Percentiles rank a stretch among this genome's conserved stretches.
Conservation (phyloP, 2,113 vertebrate species). For the Pan paniscus region DNA sequence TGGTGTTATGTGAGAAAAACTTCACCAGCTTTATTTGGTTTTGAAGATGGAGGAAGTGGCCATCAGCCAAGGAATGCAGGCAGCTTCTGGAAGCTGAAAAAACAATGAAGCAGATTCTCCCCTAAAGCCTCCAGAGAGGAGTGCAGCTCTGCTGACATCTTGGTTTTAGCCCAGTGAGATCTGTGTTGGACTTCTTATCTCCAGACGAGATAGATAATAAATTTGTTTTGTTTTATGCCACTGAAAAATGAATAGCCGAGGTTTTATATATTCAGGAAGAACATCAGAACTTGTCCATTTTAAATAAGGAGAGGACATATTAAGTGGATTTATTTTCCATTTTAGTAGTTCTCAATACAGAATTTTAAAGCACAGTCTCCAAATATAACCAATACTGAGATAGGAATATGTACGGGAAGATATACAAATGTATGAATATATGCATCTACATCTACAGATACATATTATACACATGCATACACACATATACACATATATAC, state of each 20-base stretch:
- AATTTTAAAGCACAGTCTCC: background rate
- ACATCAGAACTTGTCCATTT: background rate
- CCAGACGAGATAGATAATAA: background rate
- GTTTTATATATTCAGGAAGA: background rate
- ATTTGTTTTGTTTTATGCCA: background rate
- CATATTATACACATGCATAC: background rate
- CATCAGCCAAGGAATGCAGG: background rate
- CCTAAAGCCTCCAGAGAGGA: background rate
- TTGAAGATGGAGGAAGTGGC: too few species aligned
- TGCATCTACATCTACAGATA: too few species aligned
- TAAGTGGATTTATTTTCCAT: background rate
- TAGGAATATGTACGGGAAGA: background rate
- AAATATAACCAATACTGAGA: background rate
- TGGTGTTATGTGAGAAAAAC: background rate
- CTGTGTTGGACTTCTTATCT: background rate
- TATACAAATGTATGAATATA: background rate
- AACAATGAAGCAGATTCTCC: background rate
- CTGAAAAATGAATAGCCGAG: background rate
- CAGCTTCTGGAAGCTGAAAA: background rate
- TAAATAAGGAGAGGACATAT: background rate
- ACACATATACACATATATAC: background rate
- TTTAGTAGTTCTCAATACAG: background rate
- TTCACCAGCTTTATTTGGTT: background rate
- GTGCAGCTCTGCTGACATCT: background rate
- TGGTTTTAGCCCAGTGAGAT: background rate